Base-by-base conservation (phyloP, 2,797 vertebrate genomes). In the Lagodon rhomboides region DNA sequence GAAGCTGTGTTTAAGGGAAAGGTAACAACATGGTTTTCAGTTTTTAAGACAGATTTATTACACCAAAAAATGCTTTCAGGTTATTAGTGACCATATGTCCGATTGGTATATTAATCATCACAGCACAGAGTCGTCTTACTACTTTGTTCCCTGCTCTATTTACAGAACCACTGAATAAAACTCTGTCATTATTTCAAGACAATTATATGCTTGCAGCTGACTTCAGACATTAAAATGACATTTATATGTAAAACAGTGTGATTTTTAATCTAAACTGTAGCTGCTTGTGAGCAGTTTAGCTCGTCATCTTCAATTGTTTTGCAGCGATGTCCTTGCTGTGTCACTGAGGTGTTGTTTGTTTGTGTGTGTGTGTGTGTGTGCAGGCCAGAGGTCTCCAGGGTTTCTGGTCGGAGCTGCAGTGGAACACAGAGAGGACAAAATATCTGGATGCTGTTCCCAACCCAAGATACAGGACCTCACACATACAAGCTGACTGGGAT, bases 361-460 rank as follows among this genome's bases (percentile, higher is more conserved):
- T 85, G 64, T 74, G 61, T 68, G 55, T 66, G 54, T 38, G 64
- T 73, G 41, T 49, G 16, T 67, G 62, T 10, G 38, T 61, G 59
- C 56, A 98, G 97, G 88, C 93, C 77, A 94, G 89, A 65, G 94
- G 89, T 85, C 93, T 94, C 84, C 96, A 92, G 92, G 96, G 95
- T 22, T 98, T 97, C 93, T 99, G 98, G 98, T 94, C 95, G 67
- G 97, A 97, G 86, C 94, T 99, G 75, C 96, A 89, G 80, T 94
- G 94, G 86, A 97, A 96, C 89, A 91, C 97, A 41, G 97, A 99
- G 67, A 95, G 92, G 55, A 93, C 95, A 53, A 97, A 96, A 82
- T 96, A 96, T 81, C 91, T 96, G 12, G 88, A 95, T 12, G 86
- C 95, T 1, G 95, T 95, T 68, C 96, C 96, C 2, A 94, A 92